Evolutionary conservation across 2,888 invertebrate species (phyloP), one percentile per base, ranked within the genome.

Genomic region (Nycteola revayana): DNA sequence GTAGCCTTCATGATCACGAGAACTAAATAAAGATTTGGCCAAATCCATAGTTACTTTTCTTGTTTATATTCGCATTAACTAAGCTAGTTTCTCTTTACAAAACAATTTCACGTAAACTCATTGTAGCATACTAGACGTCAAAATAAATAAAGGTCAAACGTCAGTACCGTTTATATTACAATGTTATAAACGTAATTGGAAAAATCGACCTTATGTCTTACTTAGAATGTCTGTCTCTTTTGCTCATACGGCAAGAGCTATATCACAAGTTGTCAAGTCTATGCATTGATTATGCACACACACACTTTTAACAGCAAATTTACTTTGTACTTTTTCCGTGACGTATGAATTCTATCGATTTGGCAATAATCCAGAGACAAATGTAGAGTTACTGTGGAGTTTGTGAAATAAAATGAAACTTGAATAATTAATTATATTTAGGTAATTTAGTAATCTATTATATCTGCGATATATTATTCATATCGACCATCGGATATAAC

Each of bases 11-110:
- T 96, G 95, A 70, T 95, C 94, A 49, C 96, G 91, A 29, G 93
- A 92, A 56, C 94, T 94, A 83, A 98, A 98, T 49, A 98, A 89
- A 26, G 96, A 95, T 86, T 96, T 96, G 0, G 97, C 97, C 72
- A 97, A 92, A 84, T 98, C 97, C 97, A 97, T 97, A n/a, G n/a
- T n/a, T n/a, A n/a, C n/a, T n/a, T n/a, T n/a, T n/a, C n/a, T n/a
- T n/a, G n/a, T n/a, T n/a, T n/a, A n/a, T n/a, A n/a, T n/a, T 5
- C 2, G 14, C 14, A 14, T 14, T 3, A 14, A 37, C 39, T 25
- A 8, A n/a, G 26, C 10, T 9, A 10, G 33, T 36, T 48, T 52
- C 42, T 28, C 36, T 14, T 33, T 35, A 35, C 27, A 40, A 45
- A 38, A 40, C 62, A 61, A 49, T 32, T 42, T 43, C 28, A 33